Evolutionary conservation across 2,888 invertebrate species (phyloP).

Genomic region (Cheilosia vulpina): DNA sequence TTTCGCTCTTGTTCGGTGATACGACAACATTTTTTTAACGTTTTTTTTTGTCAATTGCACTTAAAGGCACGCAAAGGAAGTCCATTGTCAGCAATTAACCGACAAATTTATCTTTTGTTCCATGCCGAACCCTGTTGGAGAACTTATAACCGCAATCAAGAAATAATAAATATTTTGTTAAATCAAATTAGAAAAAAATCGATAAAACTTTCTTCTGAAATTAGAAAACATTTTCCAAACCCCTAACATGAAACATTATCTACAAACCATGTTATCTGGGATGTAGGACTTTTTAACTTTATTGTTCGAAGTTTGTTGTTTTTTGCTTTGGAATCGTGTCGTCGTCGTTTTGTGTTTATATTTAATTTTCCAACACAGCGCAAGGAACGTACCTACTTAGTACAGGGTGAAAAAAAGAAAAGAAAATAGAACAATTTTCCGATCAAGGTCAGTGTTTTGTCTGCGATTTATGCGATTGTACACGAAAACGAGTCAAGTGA

Average conservation of each 20-base stretch:
- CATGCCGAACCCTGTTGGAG: constrained; percentile 5
- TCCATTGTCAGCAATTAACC: constrained; percentile 30
- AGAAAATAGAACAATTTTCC: constrained; percentile 15
- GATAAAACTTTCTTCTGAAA: constrained; percentile 40
- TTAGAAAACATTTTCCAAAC: constrained; percentile 29
- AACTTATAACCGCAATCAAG: constrained; percentile 6
- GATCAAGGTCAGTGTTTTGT: constrained; percentile 60
- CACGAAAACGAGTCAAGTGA: constrained; percentile 32
- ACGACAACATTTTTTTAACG: constrained; percentile 3
- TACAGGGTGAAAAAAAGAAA: background rate
- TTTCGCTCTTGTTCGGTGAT: constrained; percentile 30
- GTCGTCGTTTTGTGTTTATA: constrained; percentile 40
- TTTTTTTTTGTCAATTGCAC: background rate
- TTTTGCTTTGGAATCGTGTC: constrained; percentile 12
- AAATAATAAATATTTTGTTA: constrained; percentile 14
- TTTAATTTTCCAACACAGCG: constrained; percentile 7
- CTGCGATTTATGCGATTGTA: constrained; percentile 51
- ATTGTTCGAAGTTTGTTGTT: constrained; percentile 12
- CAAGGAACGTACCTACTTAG: background rate
- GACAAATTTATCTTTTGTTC: constrained; percentile 1
- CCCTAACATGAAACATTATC: background rate
- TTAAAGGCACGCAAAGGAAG: constrained; percentile 7
- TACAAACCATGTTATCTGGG: constrained; percentile 9
- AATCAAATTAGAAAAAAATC: constrained; percentile 41
- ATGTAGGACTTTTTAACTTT: constrained; percentile 20